Evolutionary conservation across 2,113 vertebrate genomes (phyloP), one percentile per base, ranked within the genome.

Genomic region (Charina bottae): DNA sequence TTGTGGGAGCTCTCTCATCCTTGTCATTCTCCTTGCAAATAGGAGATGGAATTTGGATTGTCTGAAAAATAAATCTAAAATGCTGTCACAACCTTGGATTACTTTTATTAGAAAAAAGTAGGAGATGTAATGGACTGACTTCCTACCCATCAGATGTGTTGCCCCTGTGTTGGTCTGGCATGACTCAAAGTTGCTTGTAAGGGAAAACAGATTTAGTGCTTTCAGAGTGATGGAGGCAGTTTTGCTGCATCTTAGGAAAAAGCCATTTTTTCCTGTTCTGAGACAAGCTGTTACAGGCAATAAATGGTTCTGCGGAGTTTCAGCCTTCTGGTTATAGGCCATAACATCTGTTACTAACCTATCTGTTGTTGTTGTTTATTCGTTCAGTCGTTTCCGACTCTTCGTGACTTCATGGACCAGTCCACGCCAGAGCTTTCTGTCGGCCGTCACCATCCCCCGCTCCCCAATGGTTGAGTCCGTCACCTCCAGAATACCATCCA

Each of bases 81-180:
- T 87, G 87, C 21, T 93, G 87, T 78, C 54, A 88, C 89, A 83
- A 90, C 68, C 46, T 55, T 91, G 54, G 88, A 89, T 33, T n/a
- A 28, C 55, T 93, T 62, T 85, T 59, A 10, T 19, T 4, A 54
- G 11, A 85, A 62, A 92, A 93, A 96, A 90, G 24, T 78, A 94
- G 24, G 62, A 95, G 90, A 94, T 95, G 88, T 89, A 93, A 94
- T 17, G 10, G 88, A 59, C 64, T 94, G 78, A 90, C 62, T 37
- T 94, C 90, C 78, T 95, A 93, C 88, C 72, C 55, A 94, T 94
- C 92, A 94, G 89, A 86, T 90, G 37, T 87, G 94, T 92, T 96
- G 59, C 87, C 83, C 88, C 94, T 64, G 37, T 54, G 49, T 53
- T 90, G 91, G 86, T 64, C 96, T 95, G 94, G 95, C 94, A 87